Evolutionary conservation across 2,888 invertebrate species (phyloP).

Genomic region (Ischnura elegans): DNA sequence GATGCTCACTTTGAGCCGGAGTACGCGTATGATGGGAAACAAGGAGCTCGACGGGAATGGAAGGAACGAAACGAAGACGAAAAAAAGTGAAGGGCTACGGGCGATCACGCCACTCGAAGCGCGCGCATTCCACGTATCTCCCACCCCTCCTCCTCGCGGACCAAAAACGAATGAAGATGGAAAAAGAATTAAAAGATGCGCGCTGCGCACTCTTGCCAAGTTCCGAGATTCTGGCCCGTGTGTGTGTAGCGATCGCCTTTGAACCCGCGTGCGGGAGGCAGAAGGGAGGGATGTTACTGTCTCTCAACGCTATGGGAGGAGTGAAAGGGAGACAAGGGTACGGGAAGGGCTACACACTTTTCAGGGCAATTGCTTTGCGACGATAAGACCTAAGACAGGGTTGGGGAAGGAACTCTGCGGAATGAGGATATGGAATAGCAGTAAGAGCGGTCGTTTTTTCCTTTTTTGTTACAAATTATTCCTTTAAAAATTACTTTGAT

Average conservation of each 20-base stretch:
- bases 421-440: no score
- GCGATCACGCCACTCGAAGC: slow-evolving; percentile 60
- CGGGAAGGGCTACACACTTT: not conserved
- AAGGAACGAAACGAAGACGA: not conserved
- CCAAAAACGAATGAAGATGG: slow-evolving; percentile 33
- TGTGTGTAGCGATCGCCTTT: slow-evolving; percentile 1
- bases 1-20: no score
- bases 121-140: slow-evolving; percentile 39
- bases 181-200: not conserved
- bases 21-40: not conserved
- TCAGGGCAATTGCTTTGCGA: slow-evolving; percentile 12
- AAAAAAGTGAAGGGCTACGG: slow-evolving; percentile 4
- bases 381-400: not conserved
- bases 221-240: not conserved
- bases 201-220: slow-evolving; percentile 62
- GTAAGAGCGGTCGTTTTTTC: no score
- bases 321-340: not conserved
- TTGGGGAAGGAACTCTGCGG: not conserved
- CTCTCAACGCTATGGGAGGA: not conserved
- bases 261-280: not conserved
- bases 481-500: no score
- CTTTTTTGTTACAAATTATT: no score
- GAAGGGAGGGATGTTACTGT: not conserved
- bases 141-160: not conserved
- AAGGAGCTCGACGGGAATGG: not conserved